Evolutionary conservation across 2,113 vertebrate species (phyloP), one percentile per base, ranked within the genome.

Genomic region (Salvelinus sp.): DNA sequence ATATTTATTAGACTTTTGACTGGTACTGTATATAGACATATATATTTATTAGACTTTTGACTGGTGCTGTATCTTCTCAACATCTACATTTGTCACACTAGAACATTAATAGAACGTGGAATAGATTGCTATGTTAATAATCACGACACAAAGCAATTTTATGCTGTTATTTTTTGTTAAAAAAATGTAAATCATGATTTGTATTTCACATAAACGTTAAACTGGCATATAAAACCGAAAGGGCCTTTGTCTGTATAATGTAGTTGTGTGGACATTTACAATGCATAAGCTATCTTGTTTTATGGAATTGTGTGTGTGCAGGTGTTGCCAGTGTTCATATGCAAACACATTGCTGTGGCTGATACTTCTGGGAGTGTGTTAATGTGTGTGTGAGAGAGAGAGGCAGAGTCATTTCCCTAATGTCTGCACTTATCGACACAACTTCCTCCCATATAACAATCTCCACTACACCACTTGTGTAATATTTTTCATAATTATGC

Each of bases 351-450:
- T 75, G 73, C 30, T 13, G 33, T 25, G 64, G 67, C 25, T 13
- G 47, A 44, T 76, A 65, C 72, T 50, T 69, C 33, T 30, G 77
- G 54, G 44, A 75, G 70, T 7, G 23, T 69, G 69, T 76, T 80
- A 64, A 62, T 80, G 74, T 76, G 69, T 84, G 50, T 58, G 27
- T 66, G 68, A 74, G 73, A 73, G 25, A 44, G 48, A 70, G 25
- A 79, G 71, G 25, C 9, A 22, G 7, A 79, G 78, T 80, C 65
- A 84, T 85, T 76, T 86, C 79, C 78, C 79, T 76, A 64, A 83
- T 71, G 74, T 76, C 73, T 84, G 80, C 68, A 79, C 76, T 80
- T 67, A 84, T 85, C 82, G 70, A 79, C 80, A 76, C 72, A 75
- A 66, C 60, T 70, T 80, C 78, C 73, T 78, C 70, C 82, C 58